These are phyloP conservation scores for Sipha maydis DNA, from an alignment of 2,888 invertebrate species.

Conservation along the genomic window DNA sequence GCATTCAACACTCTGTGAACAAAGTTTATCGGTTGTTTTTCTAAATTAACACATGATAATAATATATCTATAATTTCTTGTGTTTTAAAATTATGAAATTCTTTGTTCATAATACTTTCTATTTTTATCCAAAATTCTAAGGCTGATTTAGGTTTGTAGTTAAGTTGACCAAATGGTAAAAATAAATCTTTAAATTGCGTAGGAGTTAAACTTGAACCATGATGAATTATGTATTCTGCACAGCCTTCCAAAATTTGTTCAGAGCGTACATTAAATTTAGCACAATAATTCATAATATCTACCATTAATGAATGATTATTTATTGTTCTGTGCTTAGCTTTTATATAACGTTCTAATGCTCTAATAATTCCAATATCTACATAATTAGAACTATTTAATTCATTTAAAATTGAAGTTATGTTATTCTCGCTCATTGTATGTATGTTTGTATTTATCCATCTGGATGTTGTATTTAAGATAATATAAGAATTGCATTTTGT, in stretches of 20 bases:
- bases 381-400: conserved; percentile 71
- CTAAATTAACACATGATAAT: conserved; percentile 74
- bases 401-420: conserved; percentile 70
- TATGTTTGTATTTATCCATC: conserved; percentile 74
- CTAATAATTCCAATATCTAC: conserved; percentile 72
- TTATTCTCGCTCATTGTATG: conserved; percentile 73
- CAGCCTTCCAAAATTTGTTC: conserved; percentile 72
- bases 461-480: conserved; percentile 67
- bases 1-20: conserved; percentile 73
- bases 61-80: conserved; percentile 73
- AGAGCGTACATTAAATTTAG: conserved; percentile 72
- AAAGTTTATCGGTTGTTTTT: conserved; percentile 74
- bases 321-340: conserved; percentile 66
- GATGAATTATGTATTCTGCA: conserved; percentile 72
- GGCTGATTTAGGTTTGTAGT: conserved; percentile 71
- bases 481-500: conserved; percentile 65
- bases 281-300: conserved; percentile 74
- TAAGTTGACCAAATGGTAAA: conserved; percentile 74
- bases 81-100: conserved; percentile 72
- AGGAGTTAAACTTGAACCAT: conserved; percentile 68
- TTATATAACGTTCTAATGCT: conserved; percentile 74
- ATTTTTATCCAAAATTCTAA: conserved; percentile 72
- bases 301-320: conserved; percentile 71
- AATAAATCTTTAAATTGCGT: conserved; percentile 72
- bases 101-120: conserved; percentile 71